Percentiles rank a stretch among this genome's conserved stretches.
phyloP scores from a whole-genome alignment of 2,888 invertebrate genomes.

The Sesia apiformis region DNA sequence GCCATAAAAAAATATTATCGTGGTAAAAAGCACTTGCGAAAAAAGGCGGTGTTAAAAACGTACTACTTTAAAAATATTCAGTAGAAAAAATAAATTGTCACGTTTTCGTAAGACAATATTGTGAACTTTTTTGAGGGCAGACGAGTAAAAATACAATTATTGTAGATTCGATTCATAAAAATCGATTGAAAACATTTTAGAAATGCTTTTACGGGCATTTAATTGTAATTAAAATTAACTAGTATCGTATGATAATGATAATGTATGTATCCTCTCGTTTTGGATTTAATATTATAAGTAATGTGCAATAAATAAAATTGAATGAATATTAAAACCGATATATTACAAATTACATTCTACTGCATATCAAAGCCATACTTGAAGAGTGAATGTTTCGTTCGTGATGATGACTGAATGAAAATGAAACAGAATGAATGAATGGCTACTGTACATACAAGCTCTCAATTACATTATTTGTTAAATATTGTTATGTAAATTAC shows the following conservation, averaged over 20 bases:
- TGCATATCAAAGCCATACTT: constrained; percentile 67
- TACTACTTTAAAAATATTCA: no score
- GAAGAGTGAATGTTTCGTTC: not conserved
- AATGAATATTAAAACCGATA: constrained; percentile 39
- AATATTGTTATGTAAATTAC: constrained; percentile 60
- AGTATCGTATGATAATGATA: constrained; percentile 16
- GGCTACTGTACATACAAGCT: constrained; percentile 48
- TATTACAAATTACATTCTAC: constrained; percentile 18
- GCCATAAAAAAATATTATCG: no score
- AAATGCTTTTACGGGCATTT: constrained; percentile 32
- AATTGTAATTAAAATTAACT: constrained; percentile 26
- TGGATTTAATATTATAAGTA: constrained; percentile 31
- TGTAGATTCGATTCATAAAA: no score
- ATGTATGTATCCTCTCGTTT: constrained; percentile 17
- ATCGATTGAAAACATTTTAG: constrained; percentile 2
- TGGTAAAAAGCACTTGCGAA: no score
- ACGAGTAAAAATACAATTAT: no score
- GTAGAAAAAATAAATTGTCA: no score
- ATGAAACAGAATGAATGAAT: constrained; percentile 18
- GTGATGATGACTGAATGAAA: constrained; percentile 6
- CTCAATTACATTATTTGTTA: constrained; percentile 50
- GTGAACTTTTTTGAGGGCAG: no score
- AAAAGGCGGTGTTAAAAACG: no score
- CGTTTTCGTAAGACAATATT: no score
- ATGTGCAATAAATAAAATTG: constrained; percentile 55